Base-by-base conservation (phyloP, 2,113 vertebrate genomes). In the Sinocyclocheilus rhinocerous region DNA sequence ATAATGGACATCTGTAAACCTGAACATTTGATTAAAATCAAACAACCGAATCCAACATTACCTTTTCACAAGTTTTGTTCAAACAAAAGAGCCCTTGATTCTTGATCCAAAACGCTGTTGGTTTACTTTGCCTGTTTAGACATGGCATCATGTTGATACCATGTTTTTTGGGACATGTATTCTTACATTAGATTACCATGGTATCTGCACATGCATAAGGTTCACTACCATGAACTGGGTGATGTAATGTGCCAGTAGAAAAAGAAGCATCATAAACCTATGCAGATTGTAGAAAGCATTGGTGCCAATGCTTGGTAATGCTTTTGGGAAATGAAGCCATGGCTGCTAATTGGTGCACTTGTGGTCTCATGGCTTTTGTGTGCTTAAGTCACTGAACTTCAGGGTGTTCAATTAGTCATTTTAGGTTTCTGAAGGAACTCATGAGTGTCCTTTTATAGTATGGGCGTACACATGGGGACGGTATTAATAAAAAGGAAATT, bases 1-100 rank as follows among this genome's bases (percentile, higher is more conserved):
- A 82, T 52, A 18, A 80, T 45, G 45, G 80, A 1, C 39, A 75
- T 81, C 16, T 48, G 22, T 65, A 81, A 81, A 77, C 80, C 80
- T 33, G 18, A 33, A 69, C 8, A 69, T 82, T 82, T 82, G 63
- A 69, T 33, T 82, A 12, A 69, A 82, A 50, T 67, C 9, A 52
- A 69, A 33, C 42, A 50, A 20, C 16, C 39, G 11, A 26, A 39
- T 39, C 39, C 39, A 7, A 39, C 39, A 39, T 39, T 39, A 39
- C 39, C 1, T 39, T 39, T 39, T 39, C 39, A 39, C 5, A 39
- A 39, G 11, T 4, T 20, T 15, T 22, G 42, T 24, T 26, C 57
- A 20, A 59, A 20, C 7, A 59, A 20, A 59, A 42, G 42, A 33
- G 3, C 15, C 1, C 15, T 55, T 55, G 50, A 55, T 9, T 59